Evolutionary conservation across 2,888 invertebrate genomes (phyloP).

Genomic region (Argyresthia goedartella): DNA sequence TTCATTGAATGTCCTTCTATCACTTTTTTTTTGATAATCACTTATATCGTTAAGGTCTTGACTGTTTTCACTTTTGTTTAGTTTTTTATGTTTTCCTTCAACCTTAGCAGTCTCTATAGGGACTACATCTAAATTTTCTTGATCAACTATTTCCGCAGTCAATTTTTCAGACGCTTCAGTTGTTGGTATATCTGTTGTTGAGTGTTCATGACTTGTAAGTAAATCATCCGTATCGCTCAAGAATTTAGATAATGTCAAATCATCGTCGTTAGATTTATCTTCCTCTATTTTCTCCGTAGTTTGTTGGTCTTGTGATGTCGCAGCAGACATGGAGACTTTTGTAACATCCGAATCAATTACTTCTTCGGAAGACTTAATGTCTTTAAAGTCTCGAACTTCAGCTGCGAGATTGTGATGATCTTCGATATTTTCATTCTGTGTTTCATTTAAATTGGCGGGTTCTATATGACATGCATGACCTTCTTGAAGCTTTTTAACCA

Average conservation of each 20-base stretch:
- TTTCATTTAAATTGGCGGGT: conserved; percentile 46
- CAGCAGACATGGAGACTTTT: too few species aligned
- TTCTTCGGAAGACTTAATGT: too few species aligned
- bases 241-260: conserved; percentile 18
- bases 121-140: conserved; percentile 45
- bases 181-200: conserved; percentile 9
- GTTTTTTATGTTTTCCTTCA: conserved; percentile 29
- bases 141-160: conserved; percentile 15
- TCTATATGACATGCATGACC: conserved; percentile 66
- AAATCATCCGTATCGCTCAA: conserved; percentile 56
- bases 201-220: conserved; percentile 19
- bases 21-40: conserved; percentile 60
- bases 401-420: neutral
- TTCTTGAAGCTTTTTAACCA: conserved; percentile 71
- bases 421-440: conserved; percentile 43
- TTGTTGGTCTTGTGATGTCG: too few species aligned
- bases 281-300: conserved; percentile 3
- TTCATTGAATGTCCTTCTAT: conserved; percentile 52
- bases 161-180: conserved; percentile 3
- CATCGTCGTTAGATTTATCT: conserved; percentile 20
- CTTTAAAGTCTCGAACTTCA: neutral
- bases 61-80: conserved; percentile 37
- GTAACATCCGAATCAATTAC: too few species aligned
- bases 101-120: conserved; percentile 28
- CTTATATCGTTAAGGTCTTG: conserved; percentile 54